A percentile compares a stretch with the other conserved stretches of the same genome.
These are phyloP conservation scores for Melolontha melolontha DNA, from an alignment of 2,888 invertebrate genomes.

Conservation along the genomic window DNA sequence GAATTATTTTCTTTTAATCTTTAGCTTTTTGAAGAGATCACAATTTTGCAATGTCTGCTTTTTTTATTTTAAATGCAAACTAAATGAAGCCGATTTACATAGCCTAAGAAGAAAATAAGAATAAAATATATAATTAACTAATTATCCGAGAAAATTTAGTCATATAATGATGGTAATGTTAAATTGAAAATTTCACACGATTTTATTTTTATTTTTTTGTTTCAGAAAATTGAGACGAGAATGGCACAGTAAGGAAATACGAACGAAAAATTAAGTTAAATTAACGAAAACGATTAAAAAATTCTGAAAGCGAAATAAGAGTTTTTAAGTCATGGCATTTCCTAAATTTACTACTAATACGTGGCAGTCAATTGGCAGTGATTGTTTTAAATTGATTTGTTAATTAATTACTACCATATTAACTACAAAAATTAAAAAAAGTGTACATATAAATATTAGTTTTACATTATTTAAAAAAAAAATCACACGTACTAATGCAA, in stretches of 20 bases:
- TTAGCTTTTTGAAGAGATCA: slow-evolving; percentile 22
- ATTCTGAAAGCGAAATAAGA: slow-evolving; percentile 32
- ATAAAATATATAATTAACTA: neutral
- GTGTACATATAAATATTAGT: slow-evolving; percentile 49
- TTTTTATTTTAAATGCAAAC: slow-evolving; percentile 1
- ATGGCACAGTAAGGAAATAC: slow-evolving; percentile 47
- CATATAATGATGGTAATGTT: neutral
- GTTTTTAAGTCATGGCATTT: slow-evolving; percentile 43
- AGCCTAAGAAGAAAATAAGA: neutral
- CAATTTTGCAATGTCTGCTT: slow-evolving; percentile 29
- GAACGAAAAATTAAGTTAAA: slow-evolving; percentile 37
- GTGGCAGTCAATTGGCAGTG: slow-evolving; percentile 56
- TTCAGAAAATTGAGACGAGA: slow-evolving; percentile 36
- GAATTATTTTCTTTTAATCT: slow-evolving; percentile 3
- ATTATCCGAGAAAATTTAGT: neutral
- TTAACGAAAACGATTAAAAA: slow-evolving; percentile 13
- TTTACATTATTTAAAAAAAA: slow-evolving; percentile 40
- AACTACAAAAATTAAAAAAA: slow-evolving; percentile 47
- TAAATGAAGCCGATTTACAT: slow-evolving; percentile 9
- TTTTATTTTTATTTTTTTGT: slow-evolving; percentile 1
- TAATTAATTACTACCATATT: slow-evolving; percentile 47
- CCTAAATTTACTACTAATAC: slow-evolving; percentile 51
- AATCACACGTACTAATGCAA: slow-evolving; percentile 49
- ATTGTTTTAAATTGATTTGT: slow-evolving; percentile 48
- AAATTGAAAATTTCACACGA: too few relatives aligned